A percentile compares a stretch with the other conserved stretches of the same genome.
These are phyloP conservation scores for Phaenicophaeus curvirostris DNA, from an alignment of 2,797 vertebrate species.

Conservation along the genomic window DNA sequence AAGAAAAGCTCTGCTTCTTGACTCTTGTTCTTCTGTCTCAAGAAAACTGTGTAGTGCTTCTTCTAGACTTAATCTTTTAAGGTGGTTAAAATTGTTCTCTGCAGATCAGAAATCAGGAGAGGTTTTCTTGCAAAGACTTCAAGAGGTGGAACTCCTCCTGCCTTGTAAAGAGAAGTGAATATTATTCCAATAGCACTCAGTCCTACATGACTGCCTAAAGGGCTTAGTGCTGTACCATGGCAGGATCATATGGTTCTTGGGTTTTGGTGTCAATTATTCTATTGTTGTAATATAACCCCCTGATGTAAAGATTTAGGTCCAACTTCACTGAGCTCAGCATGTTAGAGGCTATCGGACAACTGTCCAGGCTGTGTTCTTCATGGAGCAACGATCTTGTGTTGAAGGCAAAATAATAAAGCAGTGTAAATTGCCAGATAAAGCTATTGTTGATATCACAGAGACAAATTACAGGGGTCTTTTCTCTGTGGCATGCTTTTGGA, in stretches of 20 bases:
- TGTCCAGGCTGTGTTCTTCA: background rate
- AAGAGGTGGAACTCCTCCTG: background rate
- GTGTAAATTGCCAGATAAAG: background rate
- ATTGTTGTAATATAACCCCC: background rate
- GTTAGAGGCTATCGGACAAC: fast-evolving
- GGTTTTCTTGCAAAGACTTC: background rate
- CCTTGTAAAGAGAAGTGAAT: fast-evolving
- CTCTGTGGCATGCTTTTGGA: background rate
- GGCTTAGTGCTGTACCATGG: background rate
- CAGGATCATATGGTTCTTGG: fast-evolving
- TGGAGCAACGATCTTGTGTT: background rate
- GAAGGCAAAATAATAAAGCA: background rate
- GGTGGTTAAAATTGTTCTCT: background rate
- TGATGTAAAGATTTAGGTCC: background rate
- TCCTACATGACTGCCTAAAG: fast-evolving
- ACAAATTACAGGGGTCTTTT: background rate
- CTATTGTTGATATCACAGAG: background rate
- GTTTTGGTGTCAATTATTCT: background rate
- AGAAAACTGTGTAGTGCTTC: background rate
- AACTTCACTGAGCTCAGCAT: background rate
- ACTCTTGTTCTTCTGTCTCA: background rate
- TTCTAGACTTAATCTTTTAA: background rate
- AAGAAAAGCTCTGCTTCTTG: background rate
- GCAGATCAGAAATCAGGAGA: background rate
- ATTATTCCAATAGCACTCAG: background rate